Base-by-base conservation (phyloP, 2,888 invertebrate species). In the Andrena haemorrhoa region DNA sequence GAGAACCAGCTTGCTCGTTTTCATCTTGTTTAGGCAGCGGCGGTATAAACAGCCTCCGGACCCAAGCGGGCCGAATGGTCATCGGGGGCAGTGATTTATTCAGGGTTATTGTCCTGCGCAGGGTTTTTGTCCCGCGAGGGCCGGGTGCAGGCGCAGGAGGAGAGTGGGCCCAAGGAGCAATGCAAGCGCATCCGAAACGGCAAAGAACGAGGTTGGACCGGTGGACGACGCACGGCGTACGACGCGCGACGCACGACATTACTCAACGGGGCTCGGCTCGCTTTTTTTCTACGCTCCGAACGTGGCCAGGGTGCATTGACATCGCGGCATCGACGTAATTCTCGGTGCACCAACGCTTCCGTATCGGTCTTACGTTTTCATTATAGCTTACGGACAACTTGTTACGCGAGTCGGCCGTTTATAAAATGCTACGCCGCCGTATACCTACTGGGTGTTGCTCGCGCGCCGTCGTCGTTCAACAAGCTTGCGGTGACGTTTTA, bases 31-130 rank as follows among this genome's bases (percentile, higher is more conserved):
- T 87, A 85, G 79, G 80, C 70, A 77, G 69, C 23, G 2, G n/a
- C 73, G 68, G 66, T 70, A 79, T 78, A 84, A 85, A 84, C 85
- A 76, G 61, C 76, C 58, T 63, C 71, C 47, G 61, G 51, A 49
- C 31, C 65, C 65, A 53, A 29, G 8, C 41, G 49, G 10, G 73
- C 86, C 87, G 82, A 84, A 87, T 82, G 85, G 79, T 81, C 87
- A 88, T 87, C 84, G 85, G 78, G 83, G 69, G 72, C 81, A 88
- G 88, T 90, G 90, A 91, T 91, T 90, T 91, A 91, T 91, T 90
- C 91, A 89, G 91, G 92, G 92, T 92, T 91, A 92, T 91, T 91
- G 92, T 92, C 90, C 92, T 86, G 76, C 75, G 53, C 85, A 86
- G 83, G 87, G 86, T 90, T 91, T 91, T 90, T 90, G 88, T 90